Percentiles rank a stretch among this genome's conserved stretches.
These are phyloP conservation scores for Genyomyrus donnyi DNA, from an alignment of 2,113 vertebrate genomes.

Conservation along the genomic window DNA sequence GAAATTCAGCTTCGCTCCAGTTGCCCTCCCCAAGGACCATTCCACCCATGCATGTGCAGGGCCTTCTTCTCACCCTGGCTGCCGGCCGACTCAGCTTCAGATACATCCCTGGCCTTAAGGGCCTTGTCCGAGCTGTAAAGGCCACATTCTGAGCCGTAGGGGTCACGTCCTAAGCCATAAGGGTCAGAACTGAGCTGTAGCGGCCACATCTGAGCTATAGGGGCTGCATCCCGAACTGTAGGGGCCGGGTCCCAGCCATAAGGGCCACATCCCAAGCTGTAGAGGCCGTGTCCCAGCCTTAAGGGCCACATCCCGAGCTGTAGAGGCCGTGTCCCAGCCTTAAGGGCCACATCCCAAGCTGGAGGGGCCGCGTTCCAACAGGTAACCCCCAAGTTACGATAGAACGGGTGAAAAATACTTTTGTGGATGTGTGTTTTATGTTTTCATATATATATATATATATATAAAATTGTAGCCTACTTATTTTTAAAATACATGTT, in stretches of 20 bases:
- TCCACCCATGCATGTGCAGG: neutral
- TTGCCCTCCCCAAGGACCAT: neutral
- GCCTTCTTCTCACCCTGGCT: neutral
- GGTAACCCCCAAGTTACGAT: too few species aligned
- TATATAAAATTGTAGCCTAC: too few species aligned
- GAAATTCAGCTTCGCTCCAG: conserved; percentile 10
- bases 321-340: fast-evolving
- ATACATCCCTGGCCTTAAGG: neutral
- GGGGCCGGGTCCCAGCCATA: neutral
- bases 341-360: neutral
- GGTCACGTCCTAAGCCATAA: neutral
- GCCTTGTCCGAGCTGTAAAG: neutral
- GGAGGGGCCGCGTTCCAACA: too few species aligned
- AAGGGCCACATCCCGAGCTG: neutral
- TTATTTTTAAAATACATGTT: too few species aligned
- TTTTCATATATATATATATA: too few species aligned
- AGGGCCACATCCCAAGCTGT: neutral
- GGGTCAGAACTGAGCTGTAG: neutral
- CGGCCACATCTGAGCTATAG: neutral
- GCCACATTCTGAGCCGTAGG: neutral
- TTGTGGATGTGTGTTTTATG: too few species aligned
- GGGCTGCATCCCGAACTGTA: neutral
- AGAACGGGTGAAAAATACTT: too few species aligned
- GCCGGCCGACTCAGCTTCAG: neutral
- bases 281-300: neutral